Base-by-base conservation (phyloP, 2,113 vertebrate genomes). In the Brienomyrus longianalis region DNA sequence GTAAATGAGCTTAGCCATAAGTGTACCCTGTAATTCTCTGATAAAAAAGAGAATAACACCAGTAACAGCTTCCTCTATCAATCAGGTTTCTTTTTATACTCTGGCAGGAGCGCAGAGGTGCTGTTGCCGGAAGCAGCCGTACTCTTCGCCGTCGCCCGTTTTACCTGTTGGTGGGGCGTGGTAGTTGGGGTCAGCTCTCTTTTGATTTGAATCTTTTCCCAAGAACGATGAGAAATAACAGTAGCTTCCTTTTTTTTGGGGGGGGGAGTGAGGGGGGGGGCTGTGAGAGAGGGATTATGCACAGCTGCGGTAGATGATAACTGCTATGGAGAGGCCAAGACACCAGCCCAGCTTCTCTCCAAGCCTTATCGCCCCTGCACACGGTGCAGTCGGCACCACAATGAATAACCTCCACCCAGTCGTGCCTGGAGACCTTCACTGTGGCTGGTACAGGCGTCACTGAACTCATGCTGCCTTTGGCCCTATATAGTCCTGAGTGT, bases 281-380 rank as follows among this genome's bases (percentile, higher is more conserved):
- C 93, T 93, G 93, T 94, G 94, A 92, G 92, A 90, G 92, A n/a
- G 83, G n/a, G 43, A 91, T 90, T 90, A 93, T 94, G 94, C 93
- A 93, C 94, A 95, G 94, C 94, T 95, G 95, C 83, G 0, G 88
- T 0, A 1, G 91, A 92, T 27, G 94, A 95, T 95, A 95, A 94
- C 90, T 17, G 3, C 43, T 0, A 84, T 31, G 87, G 54, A 90
- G 39, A 54, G 91, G 90, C 0, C 39, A 94, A 91, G 90, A 87
- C 0, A 0, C 92, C 88, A 87, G 88, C 4, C 91, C 89, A 93
- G 92, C 91, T 92, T 93, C 91, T 39, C 66, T 66, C 21, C 62
- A 47, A 89, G 92, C 85, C 93, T 94, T 94, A 95, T 95, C 95
- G 92, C 87, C 91, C 91, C 62, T 23, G n/a, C 84, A 54, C 48